Evolutionary conservation across 2,113 vertebrate species (phyloP).

Genomic region (Empidonax traillii): DNA sequence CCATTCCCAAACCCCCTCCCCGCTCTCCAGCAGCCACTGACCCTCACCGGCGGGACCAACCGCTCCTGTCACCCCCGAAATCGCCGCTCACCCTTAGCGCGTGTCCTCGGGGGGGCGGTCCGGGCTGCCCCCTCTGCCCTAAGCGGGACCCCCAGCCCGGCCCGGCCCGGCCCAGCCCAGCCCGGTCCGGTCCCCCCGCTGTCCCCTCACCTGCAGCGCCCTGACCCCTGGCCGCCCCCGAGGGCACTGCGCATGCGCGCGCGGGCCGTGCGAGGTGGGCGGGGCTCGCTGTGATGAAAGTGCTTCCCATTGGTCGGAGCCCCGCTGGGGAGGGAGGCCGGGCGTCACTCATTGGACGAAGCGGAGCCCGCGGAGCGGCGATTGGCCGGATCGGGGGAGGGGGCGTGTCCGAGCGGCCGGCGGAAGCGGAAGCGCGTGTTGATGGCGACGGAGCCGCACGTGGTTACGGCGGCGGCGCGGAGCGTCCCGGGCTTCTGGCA

Average conservation of each 20-base stretch:
- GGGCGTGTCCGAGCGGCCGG: neutral
- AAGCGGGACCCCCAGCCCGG: neutral
- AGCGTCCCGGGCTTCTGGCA: neutral
- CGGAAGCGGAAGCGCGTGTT: neutral
- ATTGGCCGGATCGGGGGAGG: accelerated
- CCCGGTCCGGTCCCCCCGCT: too few species aligned
- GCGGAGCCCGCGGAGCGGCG: accelerated
- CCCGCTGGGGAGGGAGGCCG: accelerated
- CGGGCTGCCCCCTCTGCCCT: neutral
- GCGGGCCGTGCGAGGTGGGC: accelerated
- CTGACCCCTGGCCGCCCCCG: neutral
- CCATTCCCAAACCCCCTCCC: neutral
- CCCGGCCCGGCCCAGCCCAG: too few species aligned
- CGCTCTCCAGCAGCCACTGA: neutral
- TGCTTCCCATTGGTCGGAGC: neutral
- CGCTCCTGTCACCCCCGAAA: neutral
- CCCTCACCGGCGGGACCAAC: too few species aligned
- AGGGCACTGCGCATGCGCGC: neutral
- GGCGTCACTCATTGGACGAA: neutral
- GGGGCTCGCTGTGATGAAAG: accelerated
- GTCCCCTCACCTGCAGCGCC: neutral
- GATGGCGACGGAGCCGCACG: accelerated
- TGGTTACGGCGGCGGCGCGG: accelerated
- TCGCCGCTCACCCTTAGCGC: neutral
- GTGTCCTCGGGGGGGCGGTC: neutral